phyloP scores from a whole-genome alignment of 2,113 vertebrate genomes.

The Calonectris borealis region DNA sequence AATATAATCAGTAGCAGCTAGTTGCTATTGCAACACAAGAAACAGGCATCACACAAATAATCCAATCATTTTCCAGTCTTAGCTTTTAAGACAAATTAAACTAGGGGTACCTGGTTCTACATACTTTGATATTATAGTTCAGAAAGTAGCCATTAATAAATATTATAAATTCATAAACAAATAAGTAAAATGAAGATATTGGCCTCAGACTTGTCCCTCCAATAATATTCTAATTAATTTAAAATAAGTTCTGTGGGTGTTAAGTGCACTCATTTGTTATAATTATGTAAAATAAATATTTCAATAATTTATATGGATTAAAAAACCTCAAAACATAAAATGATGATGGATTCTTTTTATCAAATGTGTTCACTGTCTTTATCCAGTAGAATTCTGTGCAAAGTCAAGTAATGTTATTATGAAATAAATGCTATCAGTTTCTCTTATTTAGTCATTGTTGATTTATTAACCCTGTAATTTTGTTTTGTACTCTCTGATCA shows the following conservation, averaged over 20 bases:
- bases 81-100: not conserved
- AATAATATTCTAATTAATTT: not conserved
- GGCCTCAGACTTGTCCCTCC: not conserved
- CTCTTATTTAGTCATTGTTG: not conserved
- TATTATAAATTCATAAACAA: not conserved
- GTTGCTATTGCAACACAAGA: not conserved
- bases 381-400: not conserved
- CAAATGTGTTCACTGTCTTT: not conserved
- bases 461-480: not conserved
- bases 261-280: not conserved
- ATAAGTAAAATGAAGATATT: not conserved
- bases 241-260: not conserved
- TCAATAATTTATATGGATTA: not conserved
- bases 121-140: not conserved
- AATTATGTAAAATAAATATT: not conserved
- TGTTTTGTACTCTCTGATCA: not conserved
- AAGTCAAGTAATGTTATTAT: not conserved
- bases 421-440: not conserved
- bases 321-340: not conserved
- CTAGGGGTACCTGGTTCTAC: not conserved
- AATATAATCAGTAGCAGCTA: not conserved
- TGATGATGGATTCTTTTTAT: not conserved
- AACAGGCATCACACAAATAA: rapidly evolving
- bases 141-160: not conserved
- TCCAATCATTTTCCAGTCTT: not conserved